Base-by-base conservation (phyloP, 2,888 invertebrate genomes). In the Cremastinae sp. region DNA sequence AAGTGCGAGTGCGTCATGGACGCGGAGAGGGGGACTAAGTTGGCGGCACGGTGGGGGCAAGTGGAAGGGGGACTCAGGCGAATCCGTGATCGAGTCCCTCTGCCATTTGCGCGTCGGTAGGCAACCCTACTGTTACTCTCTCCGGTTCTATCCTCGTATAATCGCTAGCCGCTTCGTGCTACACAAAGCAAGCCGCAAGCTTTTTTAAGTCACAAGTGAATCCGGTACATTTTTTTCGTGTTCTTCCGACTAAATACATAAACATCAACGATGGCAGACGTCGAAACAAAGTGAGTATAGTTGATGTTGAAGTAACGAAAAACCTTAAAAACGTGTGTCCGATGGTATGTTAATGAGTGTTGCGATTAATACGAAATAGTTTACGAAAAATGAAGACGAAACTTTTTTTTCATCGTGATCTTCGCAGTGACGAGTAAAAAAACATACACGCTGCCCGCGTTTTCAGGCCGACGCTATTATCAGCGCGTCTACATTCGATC, bases 281-380 rank as follows among this genome's bases (percentile, higher is more conserved):
- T 90, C 79, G 90, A 93, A 88, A 92, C 92, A 89, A 93, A 92
- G 94, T 94, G 92, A 94, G 94, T 93, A 86, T 59, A n/a, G 58
- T 35, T 28, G 56, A 18, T 14, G 20, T 61, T 22, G 7, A 55
- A 39, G 41, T 53, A 18, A 37, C 45, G 14, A n/a, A 12, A 41
- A 41, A 28, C 28, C 28, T 10, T 18, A 1, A 35, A 65, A 43
- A 41, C 53, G 55, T 55, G 65, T 45, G 45, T 55, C 20, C 41
- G 41, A 5, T 7, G 22, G 35, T 28, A 49, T 35, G 4, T 9
- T 4, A 51, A 65, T 28, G 55, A 53, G 53, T 41, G 41, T 65
- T n/a, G 61, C 51, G 51, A 41, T 47, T 14, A 56, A 3, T 47
- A 41, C 4, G 12, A 10, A 5, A 35, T 28, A 16, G 5, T 39